Conservation (phyloP, 1,140 invertebrate species). For the Ceratina japonica region DNA sequence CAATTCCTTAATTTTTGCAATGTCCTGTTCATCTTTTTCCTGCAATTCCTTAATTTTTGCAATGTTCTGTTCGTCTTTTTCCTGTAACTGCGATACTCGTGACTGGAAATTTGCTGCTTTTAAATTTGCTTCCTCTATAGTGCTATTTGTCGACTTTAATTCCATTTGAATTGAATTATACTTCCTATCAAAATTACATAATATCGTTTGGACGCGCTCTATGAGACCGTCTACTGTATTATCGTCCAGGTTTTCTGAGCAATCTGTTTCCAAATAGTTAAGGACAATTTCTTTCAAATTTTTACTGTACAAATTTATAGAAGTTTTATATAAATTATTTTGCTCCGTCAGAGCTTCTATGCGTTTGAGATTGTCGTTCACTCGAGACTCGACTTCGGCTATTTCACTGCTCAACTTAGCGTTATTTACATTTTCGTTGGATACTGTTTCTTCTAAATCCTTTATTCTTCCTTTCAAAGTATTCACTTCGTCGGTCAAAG, state of each 20-base stretch:
- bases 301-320: slow-evolving; percentile 14
- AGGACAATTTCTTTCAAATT: slow-evolving; percentile 39
- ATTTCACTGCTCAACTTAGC: slow-evolving; percentile 30
- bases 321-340: slow-evolving; percentile 37
- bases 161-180: slow-evolving; percentile 25
- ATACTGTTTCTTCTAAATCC: slow-evolving; percentile 40
- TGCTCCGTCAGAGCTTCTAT: slow-evolving; percentile 46
- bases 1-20: no score
- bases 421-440: slow-evolving; percentile 26
- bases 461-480: slow-evolving; percentile 48
- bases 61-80: no score
- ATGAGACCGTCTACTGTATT: slow-evolving; percentile 33
- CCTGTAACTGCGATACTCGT: slow-evolving; percentile 31
- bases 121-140: slow-evolving; percentile 26
- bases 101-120: slow-evolving; percentile 5
- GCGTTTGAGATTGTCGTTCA: slow-evolving; percentile 27
- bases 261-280: slow-evolving; percentile 1
- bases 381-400: slow-evolving; percentile 6
- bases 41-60: no score
- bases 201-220: slow-evolving; percentile 19
- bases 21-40: no score
- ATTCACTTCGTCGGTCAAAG: slow-evolving; percentile 47
- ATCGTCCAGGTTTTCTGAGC: slow-evolving; percentile 32
- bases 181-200: slow-evolving; percentile 27
- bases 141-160: slow-evolving; percentile 14